phyloP scores from a whole-genome alignment of 2,113 vertebrate genomes.

The Epinephelus fuscoguttatus region DNA sequence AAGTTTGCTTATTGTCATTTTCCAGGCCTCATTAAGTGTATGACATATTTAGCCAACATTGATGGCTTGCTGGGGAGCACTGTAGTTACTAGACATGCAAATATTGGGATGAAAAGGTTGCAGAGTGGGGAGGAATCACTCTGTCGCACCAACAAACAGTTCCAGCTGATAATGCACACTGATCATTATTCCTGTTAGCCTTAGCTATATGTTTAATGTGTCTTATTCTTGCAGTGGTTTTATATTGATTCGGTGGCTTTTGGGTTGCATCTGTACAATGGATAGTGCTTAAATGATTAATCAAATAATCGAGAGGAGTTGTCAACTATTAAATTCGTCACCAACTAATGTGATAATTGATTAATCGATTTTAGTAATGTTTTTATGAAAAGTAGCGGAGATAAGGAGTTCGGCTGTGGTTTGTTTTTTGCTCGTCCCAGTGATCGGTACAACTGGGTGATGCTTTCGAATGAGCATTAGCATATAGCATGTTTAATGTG shows the following conservation, averaged over 20 bases:
- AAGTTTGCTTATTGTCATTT: conserved; percentile 67
- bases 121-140: neutral
- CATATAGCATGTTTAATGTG: too few relatives aligned
- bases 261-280: neutral
- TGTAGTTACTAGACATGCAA: conserved; percentile 18
- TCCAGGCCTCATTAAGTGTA: conserved; percentile 50
- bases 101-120: conserved; percentile 20
- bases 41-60: conserved; percentile 66
- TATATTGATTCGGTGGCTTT: neutral
- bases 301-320: too few relatives aligned
- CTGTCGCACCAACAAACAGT: neutral
- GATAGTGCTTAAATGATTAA: too few relatives aligned
- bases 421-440: too few relatives aligned
- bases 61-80: conserved; percentile 24
- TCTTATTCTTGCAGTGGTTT: neutral
- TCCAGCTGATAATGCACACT: conserved; percentile 13
- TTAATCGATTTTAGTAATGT: too few relatives aligned
- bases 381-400: too few relatives aligned
- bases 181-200: neutral
- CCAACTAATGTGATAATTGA: too few relatives aligned
- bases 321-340: too few relatives aligned
- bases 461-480: too few relatives aligned
- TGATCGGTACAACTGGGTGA: too few relatives aligned
- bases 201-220: neutral
- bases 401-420: too few relatives aligned